Conservation (phyloP, 1,140 invertebrate species). For the Elymnias hypermnestra region DNA sequence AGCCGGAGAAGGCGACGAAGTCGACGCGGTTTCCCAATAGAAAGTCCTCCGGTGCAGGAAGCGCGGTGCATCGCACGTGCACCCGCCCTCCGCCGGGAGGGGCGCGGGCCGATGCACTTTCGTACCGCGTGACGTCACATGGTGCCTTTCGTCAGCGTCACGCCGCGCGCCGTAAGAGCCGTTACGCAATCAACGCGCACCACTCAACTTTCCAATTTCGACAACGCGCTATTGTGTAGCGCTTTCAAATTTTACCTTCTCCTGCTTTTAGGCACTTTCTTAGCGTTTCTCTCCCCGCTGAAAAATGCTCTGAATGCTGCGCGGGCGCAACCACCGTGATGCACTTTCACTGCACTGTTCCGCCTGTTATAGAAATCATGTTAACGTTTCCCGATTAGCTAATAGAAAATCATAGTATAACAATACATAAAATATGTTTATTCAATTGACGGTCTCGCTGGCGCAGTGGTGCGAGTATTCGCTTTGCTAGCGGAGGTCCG, state of each 20-base stretch:
- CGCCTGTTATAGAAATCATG: not conserved
- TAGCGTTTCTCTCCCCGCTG: constrained; percentile 65
- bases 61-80: constrained; percentile 57
- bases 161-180: constrained; percentile 64
- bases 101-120: constrained; percentile 69
- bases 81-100: constrained; percentile 33
- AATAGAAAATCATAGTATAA: too few relatives aligned
- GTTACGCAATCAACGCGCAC: constrained; percentile 67
- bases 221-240: constrained; percentile 73
- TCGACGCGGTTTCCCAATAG: constrained; percentile 65
- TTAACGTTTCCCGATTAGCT: not conserved
- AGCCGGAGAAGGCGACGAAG: constrained; percentile 38
- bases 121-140: constrained; percentile 64
- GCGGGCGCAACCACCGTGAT: constrained; percentile 46
- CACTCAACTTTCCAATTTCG: constrained; percentile 74
- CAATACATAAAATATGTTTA: too few relatives aligned
- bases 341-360: constrained; percentile 58
- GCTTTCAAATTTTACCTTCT: constrained; percentile 72
- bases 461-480: too few relatives aligned
- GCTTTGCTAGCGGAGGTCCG: too few relatives aligned
- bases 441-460: too few relatives aligned
- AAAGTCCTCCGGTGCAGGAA: constrained; percentile 71
- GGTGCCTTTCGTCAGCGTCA: constrained; percentile 71
- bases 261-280: constrained; percentile 60
- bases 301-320: constrained; percentile 63